Percentiles rank a stretch among this genome's conserved stretches.
Evolutionary conservation across 1,140 invertebrate species (phyloP).

Genomic region (Drosophila sturtevanti): DNA sequence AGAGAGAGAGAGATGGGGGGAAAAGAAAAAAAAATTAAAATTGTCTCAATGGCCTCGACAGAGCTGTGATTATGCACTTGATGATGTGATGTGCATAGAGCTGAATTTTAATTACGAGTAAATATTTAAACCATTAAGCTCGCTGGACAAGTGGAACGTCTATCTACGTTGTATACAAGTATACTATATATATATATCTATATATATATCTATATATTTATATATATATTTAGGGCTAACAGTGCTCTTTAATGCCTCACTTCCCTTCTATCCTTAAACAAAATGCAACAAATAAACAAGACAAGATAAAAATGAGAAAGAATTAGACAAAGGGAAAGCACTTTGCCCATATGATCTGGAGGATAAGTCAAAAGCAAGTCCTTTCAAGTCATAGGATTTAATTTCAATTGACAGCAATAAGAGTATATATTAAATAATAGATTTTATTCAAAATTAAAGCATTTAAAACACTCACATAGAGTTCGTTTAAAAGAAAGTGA

Average conservation of each 20-base stretch:
- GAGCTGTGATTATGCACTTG: constrained; percentile 76
- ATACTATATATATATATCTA: not conserved
- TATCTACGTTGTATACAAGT: not conserved
- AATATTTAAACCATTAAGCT: constrained; percentile 77
- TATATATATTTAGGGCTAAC: not conserved
- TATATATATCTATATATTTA: not conserved
- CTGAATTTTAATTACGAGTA: constrained; percentile 80
- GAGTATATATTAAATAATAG: too few relatives aligned
- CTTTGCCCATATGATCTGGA: too few relatives aligned
- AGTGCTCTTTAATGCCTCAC: not conserved
- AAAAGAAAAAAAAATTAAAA: constrained; percentile 40
- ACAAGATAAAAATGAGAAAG: not conserved
- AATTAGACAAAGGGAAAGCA: not conserved
- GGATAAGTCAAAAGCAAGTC: too few relatives aligned
- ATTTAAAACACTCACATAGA: too few relatives aligned
- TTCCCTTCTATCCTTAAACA: too few relatives aligned
- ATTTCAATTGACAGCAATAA: too few relatives aligned
- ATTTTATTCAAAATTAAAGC: too few relatives aligned
- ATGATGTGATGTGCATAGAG: constrained; percentile 73
- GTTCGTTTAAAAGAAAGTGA: too few relatives aligned
- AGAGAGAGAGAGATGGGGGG: too few relatives aligned
- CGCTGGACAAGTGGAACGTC: constrained; percentile 42
- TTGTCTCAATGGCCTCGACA: constrained; percentile 73
- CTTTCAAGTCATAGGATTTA: too few relatives aligned
- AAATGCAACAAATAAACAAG: not conserved